Conservation (phyloP, 2,888 invertebrate species). For the Asteroscopus sphinx region DNA sequence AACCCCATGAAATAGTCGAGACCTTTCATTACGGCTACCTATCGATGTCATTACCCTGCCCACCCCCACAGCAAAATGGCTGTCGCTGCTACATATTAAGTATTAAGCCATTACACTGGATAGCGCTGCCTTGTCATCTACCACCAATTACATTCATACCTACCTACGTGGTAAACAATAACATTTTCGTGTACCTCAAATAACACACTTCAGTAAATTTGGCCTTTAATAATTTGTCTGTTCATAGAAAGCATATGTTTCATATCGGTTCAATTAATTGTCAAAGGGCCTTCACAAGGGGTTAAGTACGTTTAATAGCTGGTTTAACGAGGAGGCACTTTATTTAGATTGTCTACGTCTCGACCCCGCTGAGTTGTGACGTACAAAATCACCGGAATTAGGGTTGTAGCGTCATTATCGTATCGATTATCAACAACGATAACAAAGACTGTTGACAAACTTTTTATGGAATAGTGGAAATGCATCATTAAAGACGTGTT, state of each 20-base stretch:
- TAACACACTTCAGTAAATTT: conserved; percentile 38
- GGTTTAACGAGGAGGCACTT: conserved; percentile 77
- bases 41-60: conserved; percentile 70
- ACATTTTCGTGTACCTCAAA: conserved; percentile 42
- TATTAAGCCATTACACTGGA: conserved; percentile 73
- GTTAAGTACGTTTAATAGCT: conserved; percentile 75
- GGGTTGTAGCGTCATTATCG: conserved; percentile 51
- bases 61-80: conserved; percentile 61
- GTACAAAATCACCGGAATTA: conserved; percentile 57
- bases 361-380: conserved; percentile 48
- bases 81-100: conserved; percentile 59
- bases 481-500: conserved; percentile 5
- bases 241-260: conserved; percentile 54
- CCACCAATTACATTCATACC: conserved; percentile 63
- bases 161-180: conserved; percentile 56
- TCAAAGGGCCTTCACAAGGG: conserved; percentile 63
- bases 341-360: conserved; percentile 73
- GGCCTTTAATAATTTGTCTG: conserved; percentile 63
- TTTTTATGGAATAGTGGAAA: conserved; percentile 23
- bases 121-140: conserved; percentile 69
- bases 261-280: conserved; percentile 63
- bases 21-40: conserved; percentile 66
- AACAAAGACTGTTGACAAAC: conserved; percentile 15
- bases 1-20: conserved; percentile 59
- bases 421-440: conserved; percentile 42